Evolutionary conservation across 2,888 invertebrate species (phyloP).

Genomic region (Ectropis crepuscularia): DNA sequence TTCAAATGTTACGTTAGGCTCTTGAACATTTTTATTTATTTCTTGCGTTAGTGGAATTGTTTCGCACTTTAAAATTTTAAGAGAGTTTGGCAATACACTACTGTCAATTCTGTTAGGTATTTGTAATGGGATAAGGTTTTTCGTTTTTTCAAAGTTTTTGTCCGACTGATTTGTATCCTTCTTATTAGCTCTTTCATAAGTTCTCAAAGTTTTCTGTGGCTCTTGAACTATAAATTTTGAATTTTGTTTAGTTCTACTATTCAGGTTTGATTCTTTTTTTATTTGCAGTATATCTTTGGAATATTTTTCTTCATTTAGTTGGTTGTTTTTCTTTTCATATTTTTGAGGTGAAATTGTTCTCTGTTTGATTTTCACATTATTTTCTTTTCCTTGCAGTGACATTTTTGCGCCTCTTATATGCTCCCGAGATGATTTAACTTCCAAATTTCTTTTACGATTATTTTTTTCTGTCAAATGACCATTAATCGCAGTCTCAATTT

Average conservation of each 20-base stretch:
- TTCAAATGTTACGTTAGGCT: slow-evolving; percentile 9
- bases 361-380: slow-evolving; percentile 6
- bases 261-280: slow-evolving; percentile 7
- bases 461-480: slow-evolving; percentile 6
- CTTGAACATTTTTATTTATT: slow-evolving; percentile 1
- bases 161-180: slow-evolving; percentile 4
- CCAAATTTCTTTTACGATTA: slow-evolving; percentile 5
- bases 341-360: slow-evolving; percentile 2
- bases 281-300: slow-evolving; percentile 5
- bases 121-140: slow-evolving; percentile 5
- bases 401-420: slow-evolving; percentile 6
- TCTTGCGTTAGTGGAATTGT: slow-evolving; percentile 2
- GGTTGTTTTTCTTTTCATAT: slow-evolving; percentile 9
- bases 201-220: slow-evolving; percentile 1
- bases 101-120: slow-evolving; percentile 9
- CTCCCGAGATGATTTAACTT: slow-evolving; percentile 3
- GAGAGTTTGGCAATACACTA: slow-evolving; percentile 6
- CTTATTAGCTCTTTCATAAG: slow-evolving; percentile 7
- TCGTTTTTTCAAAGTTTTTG: slow-evolving; percentile 6
- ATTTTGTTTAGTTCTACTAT: slow-evolving; percentile 6
- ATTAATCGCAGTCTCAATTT: slow-evolving; percentile 9
- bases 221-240: slow-evolving; percentile 3
- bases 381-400: slow-evolving; percentile 8
- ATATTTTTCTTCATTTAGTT: slow-evolving; percentile 8
- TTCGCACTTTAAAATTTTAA: slow-evolving; percentile 5